Percentiles rank a stretch among this genome's conserved stretches.
These are phyloP conservation scores for Andricus grossulariae DNA, from an alignment of 1,140 invertebrate species.

Conservation along the genomic window DNA sequence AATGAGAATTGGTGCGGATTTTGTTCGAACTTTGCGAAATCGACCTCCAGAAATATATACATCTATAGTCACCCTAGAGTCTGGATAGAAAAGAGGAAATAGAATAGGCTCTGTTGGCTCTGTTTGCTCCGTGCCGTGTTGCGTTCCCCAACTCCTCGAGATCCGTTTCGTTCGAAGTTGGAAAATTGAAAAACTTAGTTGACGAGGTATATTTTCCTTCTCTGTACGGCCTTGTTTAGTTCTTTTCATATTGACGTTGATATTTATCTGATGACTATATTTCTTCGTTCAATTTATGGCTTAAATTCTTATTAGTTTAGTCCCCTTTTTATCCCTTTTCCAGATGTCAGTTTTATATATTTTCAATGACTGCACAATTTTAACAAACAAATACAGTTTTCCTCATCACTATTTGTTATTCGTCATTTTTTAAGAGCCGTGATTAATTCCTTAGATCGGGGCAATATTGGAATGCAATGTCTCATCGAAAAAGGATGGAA, in stretches of 20 bases:
- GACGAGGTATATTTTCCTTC: background rate
- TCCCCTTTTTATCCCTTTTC: too few relatives aligned
- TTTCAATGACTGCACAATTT: too few relatives aligned
- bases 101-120: conserved; percentile 29
- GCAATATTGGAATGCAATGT: conserved; percentile 18
- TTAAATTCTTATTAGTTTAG: too few relatives aligned
- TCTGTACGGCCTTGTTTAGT: conserved; percentile 5
- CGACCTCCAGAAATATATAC: conserved; percentile 17
- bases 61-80: background rate
- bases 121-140: conserved; percentile 4
- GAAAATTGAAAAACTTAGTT: conserved; percentile 30
- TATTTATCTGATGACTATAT: conserved; percentile 1
- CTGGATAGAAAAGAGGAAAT: conserved; percentile 19
- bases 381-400: background rate
- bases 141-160: conserved; percentile 21
- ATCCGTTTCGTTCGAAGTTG: conserved; percentile 21
- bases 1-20: conserved; percentile 6
- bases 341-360: too few relatives aligned
- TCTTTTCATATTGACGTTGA: conserved; percentile 6
- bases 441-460: background rate
- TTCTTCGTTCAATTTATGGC: background rate
- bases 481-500: conserved; percentile 4
- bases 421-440: background rate
- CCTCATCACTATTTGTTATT: background rate
- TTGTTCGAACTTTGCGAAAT: conserved; percentile 13